Evolutionary conservation across 2,888 invertebrate species (phyloP), one percentile per base, ranked within the genome.

Genomic region (Apeira syringaria): DNA sequence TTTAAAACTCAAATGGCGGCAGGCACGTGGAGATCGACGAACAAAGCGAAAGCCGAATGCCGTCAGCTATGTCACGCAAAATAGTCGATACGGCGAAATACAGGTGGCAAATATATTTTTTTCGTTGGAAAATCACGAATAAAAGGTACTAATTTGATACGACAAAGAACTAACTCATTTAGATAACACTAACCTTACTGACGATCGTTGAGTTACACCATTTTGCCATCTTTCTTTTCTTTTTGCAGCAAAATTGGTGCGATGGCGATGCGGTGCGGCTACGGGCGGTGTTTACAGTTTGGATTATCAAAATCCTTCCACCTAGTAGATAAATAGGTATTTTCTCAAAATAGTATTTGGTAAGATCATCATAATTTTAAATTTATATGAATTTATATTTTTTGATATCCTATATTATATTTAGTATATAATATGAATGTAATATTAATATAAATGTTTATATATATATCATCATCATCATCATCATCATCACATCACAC

Each of bases 21-120:
- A 76, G 85, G 89, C 90, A 90, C 90, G 90, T 90, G 90, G 89
- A 89, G 80, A 79, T 76, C 71, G 68, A 63, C 71, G 88, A 88
- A 90, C 89, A 89, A 90, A 90, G 88, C 88, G 78, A 78, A 69
- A 70, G 73, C 75, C 75, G 73, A 68, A 70, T 69, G 64, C 10
- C 10, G 42, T 26, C 26, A 7, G 3, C 5, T 13, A 9, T 6
- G n/a, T 20, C 20, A 31, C 9, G 3, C 11, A 24, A 18, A 9
- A 33, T 37, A 29, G 10, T 26, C 18, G 8, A 5, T 17, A 24
- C 24, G 3, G 24, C 4, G 7, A 24, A 9, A 3, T 2, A n/a
- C 5, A 9, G 3, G 24, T 9, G 8, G 3, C 24, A 3, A 9
- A 9, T 5, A 9, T 24, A 9, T 3, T 8, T 24, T 3, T 24